phyloP scores from a whole-genome alignment of 2,113 vertebrate species.

The Taxidea taxus region DNA sequence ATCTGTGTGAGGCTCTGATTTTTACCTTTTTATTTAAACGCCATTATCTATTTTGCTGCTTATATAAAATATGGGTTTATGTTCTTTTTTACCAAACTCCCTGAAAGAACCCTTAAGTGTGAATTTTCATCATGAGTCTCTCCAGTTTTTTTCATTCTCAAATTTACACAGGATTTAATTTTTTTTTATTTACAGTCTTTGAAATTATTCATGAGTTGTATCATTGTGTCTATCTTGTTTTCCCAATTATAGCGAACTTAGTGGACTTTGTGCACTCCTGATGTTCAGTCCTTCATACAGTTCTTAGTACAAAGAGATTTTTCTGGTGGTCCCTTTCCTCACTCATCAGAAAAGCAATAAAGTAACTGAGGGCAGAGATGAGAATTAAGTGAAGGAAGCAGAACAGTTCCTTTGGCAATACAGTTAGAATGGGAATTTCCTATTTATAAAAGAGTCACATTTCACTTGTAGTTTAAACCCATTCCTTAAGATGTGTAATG shows the following conservation, averaged over 20 bases:
- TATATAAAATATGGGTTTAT: background rate
- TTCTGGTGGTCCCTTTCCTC: background rate
- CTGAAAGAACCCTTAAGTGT: background rate
- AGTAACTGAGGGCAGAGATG: background rate
- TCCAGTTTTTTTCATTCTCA: background rate
- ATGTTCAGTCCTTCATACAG: background rate
- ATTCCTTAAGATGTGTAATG: background rate
- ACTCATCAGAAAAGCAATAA: background rate
- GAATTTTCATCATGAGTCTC: background rate
- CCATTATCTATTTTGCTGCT: background rate
- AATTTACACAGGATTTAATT: background rate
- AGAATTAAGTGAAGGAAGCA: background rate
- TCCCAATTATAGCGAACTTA: background rate
- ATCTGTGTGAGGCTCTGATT: background rate
- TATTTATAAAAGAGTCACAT: conserved; percentile 23
- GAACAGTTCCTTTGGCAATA: background rate
- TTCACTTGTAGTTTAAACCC: conserved; percentile 21
- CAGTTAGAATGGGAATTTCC: background rate
- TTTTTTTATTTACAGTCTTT: background rate
- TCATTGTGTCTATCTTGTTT: background rate
- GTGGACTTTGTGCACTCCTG: background rate
- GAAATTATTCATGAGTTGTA: background rate
- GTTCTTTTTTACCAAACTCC: background rate
- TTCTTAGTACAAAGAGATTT: background rate
- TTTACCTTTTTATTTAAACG: conserved; percentile 7